A percentile compares a stretch with the other conserved stretches of the same genome.
These are phyloP conservation scores for Periophthalmus magnuspinnatus DNA, from an alignment of 2,797 vertebrate genomes.

Conservation along the genomic window DNA sequence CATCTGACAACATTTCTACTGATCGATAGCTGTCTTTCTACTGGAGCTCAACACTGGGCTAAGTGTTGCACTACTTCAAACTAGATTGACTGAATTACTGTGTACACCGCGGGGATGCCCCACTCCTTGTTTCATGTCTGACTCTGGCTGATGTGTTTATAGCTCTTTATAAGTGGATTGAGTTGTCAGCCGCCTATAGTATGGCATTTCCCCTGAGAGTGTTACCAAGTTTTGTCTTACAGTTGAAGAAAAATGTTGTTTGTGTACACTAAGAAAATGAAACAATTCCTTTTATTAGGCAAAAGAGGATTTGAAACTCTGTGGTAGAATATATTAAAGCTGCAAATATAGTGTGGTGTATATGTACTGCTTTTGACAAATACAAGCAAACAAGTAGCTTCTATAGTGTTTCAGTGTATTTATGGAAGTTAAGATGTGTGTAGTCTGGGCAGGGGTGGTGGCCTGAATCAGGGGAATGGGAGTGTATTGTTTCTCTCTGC, in stretches of 20 bases:
- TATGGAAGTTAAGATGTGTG: neutral
- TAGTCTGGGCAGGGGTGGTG: neutral
- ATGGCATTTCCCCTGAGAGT: constrained; percentile 28
- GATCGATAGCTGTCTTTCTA: constrained; percentile 75
- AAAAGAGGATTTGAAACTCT: neutral
- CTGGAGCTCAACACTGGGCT: constrained; percentile 47
- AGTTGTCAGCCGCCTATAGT: constrained; percentile 36
- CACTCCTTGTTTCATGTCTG: constrained; percentile 48
- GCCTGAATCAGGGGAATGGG: constrained; percentile 10
- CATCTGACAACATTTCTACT: constrained; percentile 59
- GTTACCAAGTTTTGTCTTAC: constrained; percentile 30
- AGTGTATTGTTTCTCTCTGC: constrained; percentile 25
- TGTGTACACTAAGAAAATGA: neutral
- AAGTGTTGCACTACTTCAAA: constrained; percentile 45
- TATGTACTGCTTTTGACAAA: neutral
- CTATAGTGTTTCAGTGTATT: neutral
- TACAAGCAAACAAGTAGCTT: neutral
- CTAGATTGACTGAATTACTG: constrained; percentile 60
- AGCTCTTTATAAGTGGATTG: constrained; percentile 36
- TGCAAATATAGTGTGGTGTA: too few relatives aligned
- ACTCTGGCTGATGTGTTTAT: constrained; percentile 46
- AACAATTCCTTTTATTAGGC: neutral
- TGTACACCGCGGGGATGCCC: constrained; percentile 40
- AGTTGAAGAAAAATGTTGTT: constrained; percentile 10
- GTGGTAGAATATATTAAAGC: too few relatives aligned